These are phyloP conservation scores for Psylliodes chrysocephalus DNA, from an alignment of 2,888 invertebrate species.

Conservation along the genomic window DNA sequence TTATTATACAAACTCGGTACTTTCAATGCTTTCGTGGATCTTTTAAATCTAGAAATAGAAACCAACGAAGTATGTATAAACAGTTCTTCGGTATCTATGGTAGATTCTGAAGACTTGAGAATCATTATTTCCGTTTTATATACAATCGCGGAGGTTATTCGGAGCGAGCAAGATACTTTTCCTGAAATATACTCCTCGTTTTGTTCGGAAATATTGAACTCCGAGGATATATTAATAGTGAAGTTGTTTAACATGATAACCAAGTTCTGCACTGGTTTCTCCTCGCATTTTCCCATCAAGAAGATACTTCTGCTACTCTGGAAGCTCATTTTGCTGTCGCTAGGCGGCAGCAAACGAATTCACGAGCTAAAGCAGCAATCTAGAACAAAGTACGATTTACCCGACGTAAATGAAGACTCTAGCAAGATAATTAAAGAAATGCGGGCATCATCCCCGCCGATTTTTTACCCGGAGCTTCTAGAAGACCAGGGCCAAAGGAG, in stretches of 20 bases:
- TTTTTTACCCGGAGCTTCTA: conserved; percentile 88
- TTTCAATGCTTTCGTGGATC: conserved; percentile 89
- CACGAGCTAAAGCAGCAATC: conserved; percentile 79
- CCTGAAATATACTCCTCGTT: conserved; percentile 68
- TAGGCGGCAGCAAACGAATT: conserved; percentile 91
- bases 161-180: conserved; percentile 72
- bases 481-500: conserved; percentile 86
- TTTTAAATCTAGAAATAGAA: conserved; percentile 95
- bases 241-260: conserved; percentile 96
- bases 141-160: conserved; percentile 93
- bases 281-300: conserved; percentile 98
- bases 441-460: conserved; percentile 95
- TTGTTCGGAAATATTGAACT: conserved; percentile 69
- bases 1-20: conserved; percentile 89
- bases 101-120: conserved; percentile 91
- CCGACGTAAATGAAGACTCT: conserved; percentile 89
- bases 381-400: conserved; percentile 76
- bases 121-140: conserved; percentile 94
- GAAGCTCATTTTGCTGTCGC: conserved; percentile 91
- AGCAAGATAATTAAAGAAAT: conserved; percentile 92
- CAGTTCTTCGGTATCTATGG: conserved; percentile 83
- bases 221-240: conserved; percentile 87
- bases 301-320: conserved; percentile 91
- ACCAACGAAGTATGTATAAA: conserved; percentile 76
- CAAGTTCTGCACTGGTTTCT: conserved; percentile 93